These are phyloP conservation scores for Dromococcyx pavoninus DNA, from an alignment of 2,797 vertebrate genomes.

Conservation along the genomic window DNA sequence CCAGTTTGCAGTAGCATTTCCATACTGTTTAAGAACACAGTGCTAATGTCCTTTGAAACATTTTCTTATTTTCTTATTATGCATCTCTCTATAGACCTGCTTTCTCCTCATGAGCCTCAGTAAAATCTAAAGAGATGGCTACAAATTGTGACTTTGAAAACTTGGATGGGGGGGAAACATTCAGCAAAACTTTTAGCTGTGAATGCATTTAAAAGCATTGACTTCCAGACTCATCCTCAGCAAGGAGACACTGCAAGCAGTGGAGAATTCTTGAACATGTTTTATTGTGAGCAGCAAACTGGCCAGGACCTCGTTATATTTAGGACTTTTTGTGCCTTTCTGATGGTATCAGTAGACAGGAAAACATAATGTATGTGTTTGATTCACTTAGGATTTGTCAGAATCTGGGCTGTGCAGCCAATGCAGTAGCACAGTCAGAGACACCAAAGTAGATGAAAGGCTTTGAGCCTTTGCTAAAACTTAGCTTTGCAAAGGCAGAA, in stretches of 20 bases:
- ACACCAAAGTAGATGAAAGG: background rate
- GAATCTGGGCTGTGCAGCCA: background rate
- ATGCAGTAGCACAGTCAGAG: background rate
- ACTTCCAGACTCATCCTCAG: background rate
- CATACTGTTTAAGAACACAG: background rate
- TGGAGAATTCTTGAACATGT: background rate
- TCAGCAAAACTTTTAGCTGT: background rate
- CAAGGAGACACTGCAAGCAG: background rate
- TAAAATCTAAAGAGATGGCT: background rate
- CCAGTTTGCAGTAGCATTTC: constrained; percentile 1
- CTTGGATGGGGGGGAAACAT: background rate
- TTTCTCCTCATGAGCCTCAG: background rate
- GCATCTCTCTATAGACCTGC: background rate
- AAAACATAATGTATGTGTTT: background rate
- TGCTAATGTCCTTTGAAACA: background rate
- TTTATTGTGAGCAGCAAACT: background rate
- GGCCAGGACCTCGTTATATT: background rate
- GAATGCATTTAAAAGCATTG: background rate
- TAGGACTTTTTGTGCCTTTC: background rate
- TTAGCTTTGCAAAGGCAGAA: background rate
- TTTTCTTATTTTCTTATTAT: background rate
- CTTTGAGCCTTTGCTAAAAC: background rate
- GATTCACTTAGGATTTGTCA: background rate
- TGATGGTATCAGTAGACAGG: background rate
- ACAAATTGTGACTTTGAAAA: accelerated